Evolutionary conservation across 2,888 invertebrate species (phyloP), one percentile per base, ranked within the genome.

Genomic region (Anorthoa munda): DNA sequence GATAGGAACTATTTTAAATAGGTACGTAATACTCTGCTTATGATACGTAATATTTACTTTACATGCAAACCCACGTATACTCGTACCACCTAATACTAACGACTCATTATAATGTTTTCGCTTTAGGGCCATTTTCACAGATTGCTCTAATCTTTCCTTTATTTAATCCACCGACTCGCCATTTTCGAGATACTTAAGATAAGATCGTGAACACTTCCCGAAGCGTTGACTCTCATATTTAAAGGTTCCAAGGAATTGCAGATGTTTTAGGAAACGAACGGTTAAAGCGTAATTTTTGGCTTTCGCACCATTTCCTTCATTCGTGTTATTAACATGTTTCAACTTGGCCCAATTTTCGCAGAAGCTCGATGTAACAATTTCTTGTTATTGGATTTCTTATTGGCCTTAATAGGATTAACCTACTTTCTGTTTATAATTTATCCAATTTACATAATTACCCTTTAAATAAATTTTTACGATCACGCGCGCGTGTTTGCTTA

Each of bases 141-240:
- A 75, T 74, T 67, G 72, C 48, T 23, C 51, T 80, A 79, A 83
- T 84, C 74, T 85, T 18, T 76, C 66, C 73, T 76, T 79, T 85
- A 84, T 79, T 79, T 75, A 84, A 84, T 84, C 79, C 76, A 63
- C 65, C 48, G 46, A 72, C 66, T 82, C 71, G 39, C 74, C 83
- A 67, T 82, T 85, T 80, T 71, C 66, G 51, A 63, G 71, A 77
- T 73, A 85, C 77, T 84, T 85, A 59, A 84, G 82, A 85, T 84
- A 79, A 79, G n/a, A 85, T 85, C 77, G 61, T 12, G 72, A 73
- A 77, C 75, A 75, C 39, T 71, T 70, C 56, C 61, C 66, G 26
- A 71, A 66, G 58, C 72, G 67, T 79, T 70, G 64, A 65, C 66
- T 82, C 69, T 70, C 66, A 82, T 79, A 84, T 75, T 83, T 84